Evolutionary conservation across 2,113 vertebrate genomes (phyloP), one percentile per base, ranked within the genome.

Genomic region (Panthera leo): DNA sequence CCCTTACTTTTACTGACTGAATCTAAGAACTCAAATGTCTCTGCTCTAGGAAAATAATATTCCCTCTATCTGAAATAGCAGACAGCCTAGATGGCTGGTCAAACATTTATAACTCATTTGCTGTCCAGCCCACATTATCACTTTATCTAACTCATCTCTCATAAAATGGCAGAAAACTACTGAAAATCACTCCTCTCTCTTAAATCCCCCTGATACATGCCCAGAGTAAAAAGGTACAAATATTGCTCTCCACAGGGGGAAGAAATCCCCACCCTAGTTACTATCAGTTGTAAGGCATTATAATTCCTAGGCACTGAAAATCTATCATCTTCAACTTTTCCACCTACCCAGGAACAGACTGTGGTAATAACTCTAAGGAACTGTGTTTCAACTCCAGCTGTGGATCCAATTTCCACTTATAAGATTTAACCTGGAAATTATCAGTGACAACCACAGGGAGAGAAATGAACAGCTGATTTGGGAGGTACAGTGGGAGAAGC

Each of bases 351-450:
- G 71, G n/a, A 98, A n/a, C 70, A 91, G 34, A 89, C 8, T n/a
- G 19, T 21, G 0, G 63, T 94, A 89, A 90, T 92, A 97, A 86
- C 71, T 89, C 61, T n/a, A 93, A 94, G 6, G 45, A 82, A 34
- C 55, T 63, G 65, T 5, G 67, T 95, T 98, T 97, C 87, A 97
- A 39, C 48, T 97, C 87, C 96, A 98, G 85, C 94, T 91, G 97
- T 85, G 97, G 67, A 94, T 94, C 2, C 68, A 83, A 98, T 97
- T 98, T 97, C 71, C 85, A 73, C 48, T 97, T 42, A 25, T 14
- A 94, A 94, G 58, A 95, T 96, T 98, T 97, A 55, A n/a, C 92
- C 97, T 96, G 83, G 31, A 97, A 98, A 92, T 93, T 67, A 98
- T 90, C 94, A 5, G 1, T 84, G 58, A 93, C 83, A 97, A 19